Evolutionary conservation across 2,113 vertebrate genomes (phyloP), one percentile per base, ranked within the genome.

Genomic region (Rhineura floridana): DNA sequence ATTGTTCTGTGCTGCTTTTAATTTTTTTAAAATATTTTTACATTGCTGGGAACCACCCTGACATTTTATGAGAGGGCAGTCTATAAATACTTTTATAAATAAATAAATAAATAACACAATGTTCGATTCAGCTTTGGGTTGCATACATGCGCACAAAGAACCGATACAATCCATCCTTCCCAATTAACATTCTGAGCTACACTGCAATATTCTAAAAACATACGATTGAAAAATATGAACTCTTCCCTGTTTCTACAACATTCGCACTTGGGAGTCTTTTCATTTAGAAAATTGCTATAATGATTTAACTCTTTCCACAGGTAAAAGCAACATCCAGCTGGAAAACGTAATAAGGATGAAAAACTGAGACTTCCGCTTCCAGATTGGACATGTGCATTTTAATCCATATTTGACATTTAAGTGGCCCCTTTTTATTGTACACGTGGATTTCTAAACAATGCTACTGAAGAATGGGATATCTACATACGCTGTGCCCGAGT

Each of bases 151-250:
- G 12, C 44, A 85, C 0, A 86, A 2, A 19, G 78, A 91, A 84
- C 0, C 0, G 2, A 81, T 78, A 15, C 33, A 42, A 48, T 1
- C 55, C 15, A 46, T 83, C 72, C 84, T 86, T 48, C 48, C 70
- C 62, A 84, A 69, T 7, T 25, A 81, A 17, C 4, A 10, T 12
- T 48, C 81, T 30, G 30, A 50, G 5, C 75, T 84, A 36, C 67
- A 86, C 81, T 25, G 65, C 85, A 84, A 84, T 55, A 91, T 21
- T 91, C 6, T 44, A 48, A 83, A 23, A 10, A 59, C 46, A 84
- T 52, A 59, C 82, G 84, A 33, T 33, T 0, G 10, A 67, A 30
- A 67, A 36, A 70, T 11, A 70, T 70, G 10, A 15, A 46, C 55
- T 89, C 17, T 67, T 84, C 59, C 23, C 69, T 30, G 77, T 1